phyloP scores from a whole-genome alignment of 2,888 invertebrate genomes.

The Ecliptopera silaceata region DNA sequence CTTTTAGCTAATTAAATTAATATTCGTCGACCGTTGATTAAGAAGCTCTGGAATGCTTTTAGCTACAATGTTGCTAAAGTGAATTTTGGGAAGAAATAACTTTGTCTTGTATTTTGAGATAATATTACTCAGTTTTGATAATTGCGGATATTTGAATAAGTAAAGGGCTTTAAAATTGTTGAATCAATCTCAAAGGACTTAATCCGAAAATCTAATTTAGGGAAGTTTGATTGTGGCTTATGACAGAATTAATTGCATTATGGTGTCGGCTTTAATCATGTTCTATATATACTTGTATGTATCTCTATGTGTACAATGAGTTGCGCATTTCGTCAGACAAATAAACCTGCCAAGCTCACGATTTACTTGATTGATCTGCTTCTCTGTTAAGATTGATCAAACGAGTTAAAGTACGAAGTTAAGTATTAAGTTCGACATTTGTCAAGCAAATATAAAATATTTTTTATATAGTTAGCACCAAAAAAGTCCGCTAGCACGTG shows the following conservation, averaged over 20 bases:
- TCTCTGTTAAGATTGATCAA: too few species aligned
- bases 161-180: conserved; percentile 55
- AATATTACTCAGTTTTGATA: conserved; percentile 61
- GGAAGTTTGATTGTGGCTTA: conserved; percentile 29
- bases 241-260: conserved; percentile 27
- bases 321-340: conserved; percentile 1
- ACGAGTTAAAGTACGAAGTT: too few species aligned
- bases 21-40: conserved; percentile 75
- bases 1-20: conserved; percentile 75
- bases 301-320: conserved; percentile 1
- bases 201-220: conserved; percentile 49
- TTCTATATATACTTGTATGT: not conserved
- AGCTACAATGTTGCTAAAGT: conserved; percentile 60
- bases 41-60: conserved; percentile 74
- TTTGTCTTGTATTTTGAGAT: conserved; percentile 57
- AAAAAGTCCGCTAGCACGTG: too few species aligned
- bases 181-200: conserved; percentile 51
- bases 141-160: conserved; percentile 61
- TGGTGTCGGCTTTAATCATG: conserved; percentile 20
- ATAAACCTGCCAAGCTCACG: not conserved
- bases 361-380: too few species aligned
- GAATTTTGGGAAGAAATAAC: conserved; percentile 60
- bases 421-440: too few species aligned
- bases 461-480: too few species aligned
- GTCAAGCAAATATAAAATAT: too few species aligned